Base-by-base conservation (phyloP, 2,888 invertebrate species). In the Chouioia cunea region DNA sequence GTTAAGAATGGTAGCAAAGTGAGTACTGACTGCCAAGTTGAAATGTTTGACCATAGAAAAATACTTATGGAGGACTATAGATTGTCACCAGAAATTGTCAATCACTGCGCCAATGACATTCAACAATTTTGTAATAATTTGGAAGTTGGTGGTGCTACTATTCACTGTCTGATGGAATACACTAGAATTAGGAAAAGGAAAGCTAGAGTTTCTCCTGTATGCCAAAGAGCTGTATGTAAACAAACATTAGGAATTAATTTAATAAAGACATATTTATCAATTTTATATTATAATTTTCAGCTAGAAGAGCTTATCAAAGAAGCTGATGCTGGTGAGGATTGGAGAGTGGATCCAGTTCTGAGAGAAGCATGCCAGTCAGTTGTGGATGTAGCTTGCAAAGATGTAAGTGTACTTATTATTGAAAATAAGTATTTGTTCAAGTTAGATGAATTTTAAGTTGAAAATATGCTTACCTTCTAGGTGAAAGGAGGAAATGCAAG, bases 101-200 rank as follows among this genome's bases (percentile, higher is more conserved):
- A 92, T 77, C 90, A 91, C 64, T 99, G 99, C 87, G 91, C 93
- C 20, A 89, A 90, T 78, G 97, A 97, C 82, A 97, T 97, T 77
- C 87, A 89, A 18, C 88, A 88, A 65, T 91, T 91, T 77, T 97
- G 97, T 85, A 89, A 89, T 76, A 90, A 91, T 18, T 87, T 92
- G 74, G 93, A 94, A 83, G 88, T 91, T 65, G 95, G 94, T 3
- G 96, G 95, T 0, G 92, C 93, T 82, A 97, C 97, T 0, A 93
- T 99, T 76, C 98, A 99, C 83, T 99, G 99, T 83, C 87, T 99
- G 53, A 95, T 99, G 95, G 93, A 94, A 50, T 92, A 95, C 85
- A 93, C 94, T 0, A 90, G 93, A 77, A 88, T 89, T 0, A 88
- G 90, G 76, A 88, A 89, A 79, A 88, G 89, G 79, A 87, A 88